Evolutionary conservation across 2,113 vertebrate genomes (phyloP).

Genomic region (Chaetura pelagica): DNA sequence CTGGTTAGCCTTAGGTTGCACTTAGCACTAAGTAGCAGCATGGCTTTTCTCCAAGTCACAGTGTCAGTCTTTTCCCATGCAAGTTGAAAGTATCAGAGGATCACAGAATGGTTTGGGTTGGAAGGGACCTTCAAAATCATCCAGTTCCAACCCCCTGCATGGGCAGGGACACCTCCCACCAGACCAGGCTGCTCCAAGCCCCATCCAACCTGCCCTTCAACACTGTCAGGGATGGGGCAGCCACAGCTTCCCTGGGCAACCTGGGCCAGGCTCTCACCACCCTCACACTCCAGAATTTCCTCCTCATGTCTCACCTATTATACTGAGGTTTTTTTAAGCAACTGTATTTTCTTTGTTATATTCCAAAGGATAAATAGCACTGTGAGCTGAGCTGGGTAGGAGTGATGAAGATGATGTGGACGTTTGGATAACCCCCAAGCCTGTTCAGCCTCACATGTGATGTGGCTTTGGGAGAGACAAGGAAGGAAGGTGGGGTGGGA

Average conservation of each 20-base stretch:
- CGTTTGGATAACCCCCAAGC: background rate
- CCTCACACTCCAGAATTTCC: too few relatives aligned
- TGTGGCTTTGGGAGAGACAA: background rate
- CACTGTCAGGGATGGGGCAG: too few relatives aligned
- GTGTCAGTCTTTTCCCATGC: background rate
- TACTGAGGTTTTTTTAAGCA: background rate
- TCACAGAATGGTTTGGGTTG: too few relatives aligned
- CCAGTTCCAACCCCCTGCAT: too few relatives aligned
- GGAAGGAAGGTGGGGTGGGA: background rate
- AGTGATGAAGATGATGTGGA: background rate
- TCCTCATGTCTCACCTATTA: too few relatives aligned
- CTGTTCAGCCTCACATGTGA: background rate
- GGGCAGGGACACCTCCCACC: too few relatives aligned
- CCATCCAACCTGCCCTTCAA: too few relatives aligned
- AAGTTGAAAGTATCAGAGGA: background rate
- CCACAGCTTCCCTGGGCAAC: too few relatives aligned
- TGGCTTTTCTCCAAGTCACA: background rate
- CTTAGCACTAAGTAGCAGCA: background rate
- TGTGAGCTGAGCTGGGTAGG: background rate
- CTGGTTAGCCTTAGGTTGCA: background rate
- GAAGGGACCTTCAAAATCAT: too few relatives aligned
- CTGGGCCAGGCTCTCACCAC: too few relatives aligned
- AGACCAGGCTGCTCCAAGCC: too few relatives aligned
- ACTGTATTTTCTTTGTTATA: background rate
- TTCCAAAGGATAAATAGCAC: background rate